Percentiles rank a stretch among this genome's conserved stretches.
Evolutionary conservation across 2,113 vertebrate species (phyloP).

Genomic region (Melanocharis versteri): DNA sequence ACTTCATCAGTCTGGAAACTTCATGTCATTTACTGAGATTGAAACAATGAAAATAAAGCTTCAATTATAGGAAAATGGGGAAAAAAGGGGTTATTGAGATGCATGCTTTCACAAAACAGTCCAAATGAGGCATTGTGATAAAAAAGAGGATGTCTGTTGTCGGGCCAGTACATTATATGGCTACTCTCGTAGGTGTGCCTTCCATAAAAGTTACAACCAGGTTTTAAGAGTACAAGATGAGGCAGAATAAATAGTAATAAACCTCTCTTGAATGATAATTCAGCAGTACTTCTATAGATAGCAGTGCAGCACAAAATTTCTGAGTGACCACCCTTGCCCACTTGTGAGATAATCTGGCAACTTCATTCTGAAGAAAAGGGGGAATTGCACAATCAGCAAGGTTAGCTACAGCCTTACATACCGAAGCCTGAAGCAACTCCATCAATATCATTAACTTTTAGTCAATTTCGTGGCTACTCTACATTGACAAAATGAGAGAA

Average conservation of each 20-base stretch:
- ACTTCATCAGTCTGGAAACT: neutral
- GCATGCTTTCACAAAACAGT: neutral
- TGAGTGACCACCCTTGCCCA: neutral
- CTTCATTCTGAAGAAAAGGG: neutral
- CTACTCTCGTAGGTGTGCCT: neutral
- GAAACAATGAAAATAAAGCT: neutral
- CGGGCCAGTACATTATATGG: neutral
- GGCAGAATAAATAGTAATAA: neutral
- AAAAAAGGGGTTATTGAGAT: neutral
- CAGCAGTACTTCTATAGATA: neutral
- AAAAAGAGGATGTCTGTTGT: neutral
- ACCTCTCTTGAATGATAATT: neutral
- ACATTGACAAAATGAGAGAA: neutral
- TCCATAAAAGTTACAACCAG: neutral
- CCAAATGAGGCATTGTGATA: too few relatives aligned
- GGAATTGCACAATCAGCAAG: neutral
- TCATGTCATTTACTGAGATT: neutral
- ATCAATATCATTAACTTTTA: neutral
- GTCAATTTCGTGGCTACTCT: rapidly evolving
- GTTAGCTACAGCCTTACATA: neutral
- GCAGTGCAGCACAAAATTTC: neutral
- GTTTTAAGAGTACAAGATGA: neutral
- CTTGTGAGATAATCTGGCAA: neutral
- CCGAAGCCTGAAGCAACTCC: neutral
- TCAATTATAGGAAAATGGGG: neutral